phyloP scores from a whole-genome alignment of 1,140 invertebrate species.

The Portunus trituberculatus region DNA sequence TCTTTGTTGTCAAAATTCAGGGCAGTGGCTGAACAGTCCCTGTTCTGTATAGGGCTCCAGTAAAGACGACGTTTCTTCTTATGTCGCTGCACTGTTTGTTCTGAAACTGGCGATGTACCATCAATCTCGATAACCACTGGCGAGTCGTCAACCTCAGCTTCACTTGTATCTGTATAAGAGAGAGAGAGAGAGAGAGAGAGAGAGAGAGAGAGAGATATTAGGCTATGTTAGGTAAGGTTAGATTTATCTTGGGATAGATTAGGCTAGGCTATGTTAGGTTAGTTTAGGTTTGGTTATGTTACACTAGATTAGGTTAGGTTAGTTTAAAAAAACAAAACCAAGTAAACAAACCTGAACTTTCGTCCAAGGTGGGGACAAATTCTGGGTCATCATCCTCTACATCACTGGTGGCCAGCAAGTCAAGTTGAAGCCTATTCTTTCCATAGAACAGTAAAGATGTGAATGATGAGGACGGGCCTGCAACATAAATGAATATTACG shows the following conservation, averaged over 20 bases:
- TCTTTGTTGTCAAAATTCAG: constrained; percentile 14
- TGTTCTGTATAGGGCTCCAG: neutral
- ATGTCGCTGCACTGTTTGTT: constrained; percentile 1
- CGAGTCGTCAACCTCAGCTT: no score
- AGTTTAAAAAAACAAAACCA: neutral
- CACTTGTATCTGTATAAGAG: no score
- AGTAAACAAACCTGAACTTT: constrained; percentile 25
- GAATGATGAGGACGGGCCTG: no score
- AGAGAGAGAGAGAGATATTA: no score
- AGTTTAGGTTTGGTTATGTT: no score
- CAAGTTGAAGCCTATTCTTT: neutral
- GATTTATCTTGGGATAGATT: no score
- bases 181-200: no score
- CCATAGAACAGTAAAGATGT: no score
- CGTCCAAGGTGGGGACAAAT: constrained; percentile 25
- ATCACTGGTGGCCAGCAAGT: constrained; percentile 29
- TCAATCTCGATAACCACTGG: neutral
- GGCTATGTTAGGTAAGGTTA: no score
- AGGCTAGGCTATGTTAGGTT: no score
- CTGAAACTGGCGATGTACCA: neutral
- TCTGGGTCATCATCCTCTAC: neutral
- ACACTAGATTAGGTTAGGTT: no score
- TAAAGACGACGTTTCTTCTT: constrained; percentile 30
- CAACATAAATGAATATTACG: no score
- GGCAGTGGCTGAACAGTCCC: neutral